Base-by-base conservation (phyloP, 2,888 invertebrate genomes). In the Lasioglossum villosulum region DNA sequence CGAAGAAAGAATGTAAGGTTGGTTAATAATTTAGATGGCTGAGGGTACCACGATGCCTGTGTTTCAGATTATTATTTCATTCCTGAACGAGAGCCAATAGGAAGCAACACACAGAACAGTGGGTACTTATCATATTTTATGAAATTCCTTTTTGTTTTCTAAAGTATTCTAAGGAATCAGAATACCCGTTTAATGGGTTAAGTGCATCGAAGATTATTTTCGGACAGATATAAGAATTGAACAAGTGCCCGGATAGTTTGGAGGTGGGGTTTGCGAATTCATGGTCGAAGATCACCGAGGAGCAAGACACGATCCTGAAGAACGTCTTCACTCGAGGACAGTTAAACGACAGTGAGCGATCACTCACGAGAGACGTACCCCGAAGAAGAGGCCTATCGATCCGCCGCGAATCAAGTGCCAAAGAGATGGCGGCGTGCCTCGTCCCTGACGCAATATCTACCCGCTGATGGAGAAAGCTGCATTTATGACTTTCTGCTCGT, bases 321-420 rank as follows among this genome's bases (percentile, higher is more conserved):
- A 63, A 70, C 63, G 52, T 75, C 42, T 70, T 78, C 59, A 42
- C 42, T 56, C 52, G 68, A 71, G 74, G 80, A 80, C 70, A 68
- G 70, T 81, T 86, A 82, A 90, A 79, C 71, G 82, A 78, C 78
- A 27, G 83, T 86, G 87, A 90, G 84, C 86, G 87, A 90, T 89
- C 83, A 81, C 78, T 63, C 82, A 87, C 74, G 77, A 86, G 72
- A 30, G 70, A 75, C 66, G 87, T 84, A 87, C 84, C 84, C 83
- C 73, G 79, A 79, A 88, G 86, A 89, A 90, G 91, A 91, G 89
- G 92, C 86, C 89, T 94, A 94, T 94, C 90, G 94, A 94, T 93
- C 93, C 90, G 88, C 78, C 14, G 27, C 30, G 86, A 89, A 90
- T 83, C 78, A 85, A 86, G 88, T 92, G 91, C 90, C 89, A 90